phyloP scores from a whole-genome alignment of 2,797 vertebrate genomes.

The Sarcophilus harrisii region DNA sequence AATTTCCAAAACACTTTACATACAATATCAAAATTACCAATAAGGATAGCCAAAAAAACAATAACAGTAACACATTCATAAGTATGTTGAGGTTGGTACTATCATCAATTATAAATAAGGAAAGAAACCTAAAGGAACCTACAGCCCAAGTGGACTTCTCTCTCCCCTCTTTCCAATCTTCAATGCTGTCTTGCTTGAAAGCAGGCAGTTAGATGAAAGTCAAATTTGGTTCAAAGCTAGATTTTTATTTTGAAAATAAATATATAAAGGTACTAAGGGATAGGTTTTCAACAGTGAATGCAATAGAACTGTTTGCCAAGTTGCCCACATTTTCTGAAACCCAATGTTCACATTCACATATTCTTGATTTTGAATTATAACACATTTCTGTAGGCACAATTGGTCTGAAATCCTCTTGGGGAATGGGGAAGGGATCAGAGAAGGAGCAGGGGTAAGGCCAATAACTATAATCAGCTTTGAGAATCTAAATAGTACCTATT shows the following conservation, averaged over 20 bases:
- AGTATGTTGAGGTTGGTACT: not conserved
- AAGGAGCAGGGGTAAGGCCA: not conserved
- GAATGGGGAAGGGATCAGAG: not conserved
- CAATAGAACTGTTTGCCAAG: rapidly evolving
- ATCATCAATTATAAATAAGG: not conserved
- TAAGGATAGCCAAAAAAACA: not conserved
- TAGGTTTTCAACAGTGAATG: not conserved
- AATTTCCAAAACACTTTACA: not conserved
- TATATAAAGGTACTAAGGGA: not conserved
- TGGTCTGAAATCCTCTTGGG: not conserved
- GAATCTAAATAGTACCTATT: not conserved
- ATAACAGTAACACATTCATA: not conserved
- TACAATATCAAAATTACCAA: not conserved
- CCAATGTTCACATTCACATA: not conserved
- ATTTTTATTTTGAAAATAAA: not conserved
- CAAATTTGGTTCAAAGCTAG: not conserved
- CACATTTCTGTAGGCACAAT: conserved; percentile 1
- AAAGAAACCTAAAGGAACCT: not conserved
- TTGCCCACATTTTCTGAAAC: not conserved
- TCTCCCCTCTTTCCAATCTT: not conserved
- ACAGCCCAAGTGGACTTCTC: not conserved
- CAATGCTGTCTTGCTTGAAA: conserved; percentile 6
- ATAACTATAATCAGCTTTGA: not conserved
- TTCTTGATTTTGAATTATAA: not conserved
- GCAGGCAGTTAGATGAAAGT: conserved; percentile 1